A percentile compares a stretch with the other conserved stretches of the same genome.
phyloP scores from a whole-genome alignment of 2,797 vertebrate genomes.

The Pristis pectinata region DNA sequence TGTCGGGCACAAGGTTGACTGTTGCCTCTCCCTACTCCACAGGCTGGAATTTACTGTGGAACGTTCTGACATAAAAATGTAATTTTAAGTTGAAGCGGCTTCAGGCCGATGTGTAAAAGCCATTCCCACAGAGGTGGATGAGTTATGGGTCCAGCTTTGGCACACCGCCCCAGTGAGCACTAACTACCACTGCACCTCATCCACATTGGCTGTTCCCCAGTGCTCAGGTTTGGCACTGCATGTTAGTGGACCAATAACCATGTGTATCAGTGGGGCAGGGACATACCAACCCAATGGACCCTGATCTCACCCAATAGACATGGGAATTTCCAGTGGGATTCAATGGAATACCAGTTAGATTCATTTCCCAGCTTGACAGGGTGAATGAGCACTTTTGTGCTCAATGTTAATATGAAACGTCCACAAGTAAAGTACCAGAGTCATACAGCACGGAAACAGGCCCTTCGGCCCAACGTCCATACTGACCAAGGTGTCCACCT shows the following conservation, averaged over 20 bases:
- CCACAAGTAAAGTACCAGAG: too few species aligned
- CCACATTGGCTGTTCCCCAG: too few species aligned
- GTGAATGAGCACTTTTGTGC: background rate
- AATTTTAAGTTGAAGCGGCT: background rate
- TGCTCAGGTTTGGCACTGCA: too few species aligned
- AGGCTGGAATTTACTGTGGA: background rate
- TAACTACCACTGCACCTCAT: too few species aligned
- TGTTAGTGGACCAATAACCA: too few species aligned
- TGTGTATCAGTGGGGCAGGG: too few species aligned
- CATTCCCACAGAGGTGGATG: background rate
- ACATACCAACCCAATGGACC: too few species aligned
- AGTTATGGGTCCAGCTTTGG: background rate
- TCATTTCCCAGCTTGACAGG: background rate
- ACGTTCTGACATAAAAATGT: background rate
- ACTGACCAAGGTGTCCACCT: too few species aligned
- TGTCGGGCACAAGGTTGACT: background rate
- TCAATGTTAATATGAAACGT: background rate
- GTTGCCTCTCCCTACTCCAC: background rate
- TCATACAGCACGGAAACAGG: too few species aligned
- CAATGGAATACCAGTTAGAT: background rate
- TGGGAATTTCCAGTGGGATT: background rate
- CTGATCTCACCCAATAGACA: background rate
- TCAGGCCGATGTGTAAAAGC: background rate
- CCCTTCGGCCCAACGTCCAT: too few species aligned
- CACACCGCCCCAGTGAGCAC: too few species aligned